phyloP scores from a whole-genome alignment of 1,140 invertebrate genomes.

The Stegodyphus mimosarum region DNA sequence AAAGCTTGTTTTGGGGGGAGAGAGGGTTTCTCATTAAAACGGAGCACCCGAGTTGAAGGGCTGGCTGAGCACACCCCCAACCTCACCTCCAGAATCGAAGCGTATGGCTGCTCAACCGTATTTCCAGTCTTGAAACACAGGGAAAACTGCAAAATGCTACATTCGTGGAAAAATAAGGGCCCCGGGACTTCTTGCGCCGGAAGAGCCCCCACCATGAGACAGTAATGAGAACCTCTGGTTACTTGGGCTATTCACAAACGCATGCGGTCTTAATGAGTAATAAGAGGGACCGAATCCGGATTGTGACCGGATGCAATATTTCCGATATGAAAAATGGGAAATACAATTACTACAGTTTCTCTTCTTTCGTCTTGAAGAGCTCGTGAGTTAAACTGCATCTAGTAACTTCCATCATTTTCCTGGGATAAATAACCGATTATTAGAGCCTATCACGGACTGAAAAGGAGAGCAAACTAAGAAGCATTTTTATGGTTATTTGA shows the following conservation, averaged over 20 bases:
- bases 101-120: constrained; percentile 49
- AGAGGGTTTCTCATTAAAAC: constrained; percentile 41
- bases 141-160: constrained; percentile 27
- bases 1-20: background rate
- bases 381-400: no score
- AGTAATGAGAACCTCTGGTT: background rate
- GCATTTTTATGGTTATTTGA: no score
- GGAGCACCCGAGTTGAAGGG: background rate
- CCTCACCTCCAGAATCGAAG: constrained; percentile 12
- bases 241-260: no score
- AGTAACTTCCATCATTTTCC: background rate
- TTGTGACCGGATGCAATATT: background rate
- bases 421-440: no score
- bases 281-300: background rate
- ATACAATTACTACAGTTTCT: background rate
- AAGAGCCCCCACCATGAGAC: background rate
- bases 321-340: background rate
- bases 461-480: no score
- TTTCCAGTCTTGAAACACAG: constrained; percentile 25
- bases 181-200: background rate
- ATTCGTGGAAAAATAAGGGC: constrained; percentile 10
- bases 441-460: no score
- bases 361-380: no score
- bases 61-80: constrained; percentile 2
- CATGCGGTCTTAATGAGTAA: background rate